Evolutionary conservation across 1,140 invertebrate species (phyloP), one percentile per base, ranked within the genome.

Genomic region (Mercenaria mercenaria): DNA sequence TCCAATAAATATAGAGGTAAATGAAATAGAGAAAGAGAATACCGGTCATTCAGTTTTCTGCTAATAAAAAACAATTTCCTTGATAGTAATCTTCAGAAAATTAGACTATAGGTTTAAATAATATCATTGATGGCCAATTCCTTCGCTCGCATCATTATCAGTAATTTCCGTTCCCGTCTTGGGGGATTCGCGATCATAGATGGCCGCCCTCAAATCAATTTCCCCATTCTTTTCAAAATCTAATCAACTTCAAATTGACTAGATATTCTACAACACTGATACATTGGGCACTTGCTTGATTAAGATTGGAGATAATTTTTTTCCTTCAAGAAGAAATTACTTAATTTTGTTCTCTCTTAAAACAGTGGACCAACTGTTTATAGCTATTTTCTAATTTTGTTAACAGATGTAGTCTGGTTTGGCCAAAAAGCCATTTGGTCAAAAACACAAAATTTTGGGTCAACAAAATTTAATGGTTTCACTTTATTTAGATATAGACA

Each of bases 241-340:
- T 52, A 79, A 79, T 79, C 76, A 79, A 79, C 1, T 56, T 32
- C 47, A 59, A 79, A 79, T 79, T 79, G 50, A 79, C 76, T 79
- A 10, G 34, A 72, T 41, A 72, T 39, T 41, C 10, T 39, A 39
- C 32, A 39, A 18, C 34, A 20, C 6, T 39, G 67, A 72, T 39
- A 41, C 67, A 72, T 39, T 1, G 67, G 67, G 34, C 67, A 72
- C 67, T 72, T 39, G 34, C 6, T 15, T 37, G 67, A 39, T 39
- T 39, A 72, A 0, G 1, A 72, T 23, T 4, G 18, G 34, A 72
- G 59, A 72, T 72, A 32, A 67, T 37, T 67, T 67, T 56, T 56
- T 67, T 67, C 61, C 32, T 32, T 32, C 26, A 29, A 37, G 61
- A 67, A 37, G 61, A 67, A 67, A 67, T 67, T 67, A 67, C 61